phyloP scores from a whole-genome alignment of 2,797 vertebrate species.

The Buceros bicornis region DNA sequence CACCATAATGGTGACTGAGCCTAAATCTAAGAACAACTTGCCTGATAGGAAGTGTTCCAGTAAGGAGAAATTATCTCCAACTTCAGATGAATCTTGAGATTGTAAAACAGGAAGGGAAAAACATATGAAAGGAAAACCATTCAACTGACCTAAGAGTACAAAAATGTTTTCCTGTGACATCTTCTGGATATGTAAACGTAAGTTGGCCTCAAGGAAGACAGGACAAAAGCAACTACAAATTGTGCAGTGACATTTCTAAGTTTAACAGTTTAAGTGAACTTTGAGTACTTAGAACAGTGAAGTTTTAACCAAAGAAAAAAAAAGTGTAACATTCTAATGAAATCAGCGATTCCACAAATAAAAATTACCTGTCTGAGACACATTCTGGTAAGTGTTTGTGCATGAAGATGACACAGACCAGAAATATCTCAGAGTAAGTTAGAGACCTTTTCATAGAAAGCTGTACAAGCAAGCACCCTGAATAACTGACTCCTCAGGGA shows the following conservation, averaged over 20 bases:
- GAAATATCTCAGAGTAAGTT: neutral
- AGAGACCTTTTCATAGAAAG: neutral
- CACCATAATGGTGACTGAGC: neutral
- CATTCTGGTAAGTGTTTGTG: rapidly evolving
- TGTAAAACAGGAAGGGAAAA: neutral
- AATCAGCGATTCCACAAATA: neutral
- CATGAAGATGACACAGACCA: neutral
- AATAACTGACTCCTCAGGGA: neutral
- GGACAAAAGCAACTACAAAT: slow-evolving; percentile 7
- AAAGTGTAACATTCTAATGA: rapidly evolving
- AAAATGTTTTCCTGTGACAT: slow-evolving; percentile 3
- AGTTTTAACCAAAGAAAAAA: neutral
- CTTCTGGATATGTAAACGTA: neutral
- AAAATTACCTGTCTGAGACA: neutral
- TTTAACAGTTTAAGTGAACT: neutral
- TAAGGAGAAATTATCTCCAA: slow-evolving; percentile 37
- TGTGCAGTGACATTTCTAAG: neutral
- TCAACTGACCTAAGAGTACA: neutral
- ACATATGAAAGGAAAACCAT: neutral
- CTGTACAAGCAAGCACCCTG: neutral
- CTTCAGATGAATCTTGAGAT: slow-evolving; percentile 41
- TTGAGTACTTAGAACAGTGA: neutral
- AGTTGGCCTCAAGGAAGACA: neutral
- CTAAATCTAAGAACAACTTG: neutral
- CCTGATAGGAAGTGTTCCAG: slow-evolving; percentile 50